Evolutionary conservation across 2,888 invertebrate genomes (phyloP).

Genomic region (Leptopilina myrica): DNA sequence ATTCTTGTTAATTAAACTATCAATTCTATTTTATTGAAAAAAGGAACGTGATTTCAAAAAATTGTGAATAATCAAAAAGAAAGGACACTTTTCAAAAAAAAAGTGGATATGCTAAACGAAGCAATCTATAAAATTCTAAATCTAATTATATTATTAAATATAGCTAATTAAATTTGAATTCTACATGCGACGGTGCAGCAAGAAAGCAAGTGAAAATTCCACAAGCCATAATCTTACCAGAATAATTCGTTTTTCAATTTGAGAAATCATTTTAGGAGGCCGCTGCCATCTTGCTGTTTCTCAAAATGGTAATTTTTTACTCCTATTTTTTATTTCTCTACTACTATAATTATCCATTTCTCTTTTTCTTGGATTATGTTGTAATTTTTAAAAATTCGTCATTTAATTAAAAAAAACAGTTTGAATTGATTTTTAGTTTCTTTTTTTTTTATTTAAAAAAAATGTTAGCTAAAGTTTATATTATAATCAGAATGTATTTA

Average conservation of each 20-base stretch:
- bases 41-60: neutral
- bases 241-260: conserved; percentile 42
- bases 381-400: neutral
- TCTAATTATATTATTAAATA: neutral
- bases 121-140: conserved; percentile 17
- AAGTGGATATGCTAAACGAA: conserved; percentile 25
- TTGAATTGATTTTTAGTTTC: no score
- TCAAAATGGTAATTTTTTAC: conserved; percentile 55
- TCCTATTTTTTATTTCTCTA: neutral
- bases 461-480: no score
- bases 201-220: conserved; percentile 67
- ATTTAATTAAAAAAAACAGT: no score
- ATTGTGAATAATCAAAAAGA: neutral
- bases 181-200: conserved; percentile 65
- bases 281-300: conserved; percentile 81
- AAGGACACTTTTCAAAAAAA: neutral
- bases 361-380: neutral
- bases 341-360: neutral
- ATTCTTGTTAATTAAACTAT: no score
- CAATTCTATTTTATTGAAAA: neutral
- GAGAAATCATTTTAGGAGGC: conserved; percentile 62
- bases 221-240: conserved; percentile 65
- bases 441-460: no score
- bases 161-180: conserved; percentile 20
- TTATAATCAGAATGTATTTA: no score